These are phyloP conservation scores for Lydus trimaculatus DNA, from an alignment of 2,888 invertebrate species.

Conservation along the genomic window DNA sequence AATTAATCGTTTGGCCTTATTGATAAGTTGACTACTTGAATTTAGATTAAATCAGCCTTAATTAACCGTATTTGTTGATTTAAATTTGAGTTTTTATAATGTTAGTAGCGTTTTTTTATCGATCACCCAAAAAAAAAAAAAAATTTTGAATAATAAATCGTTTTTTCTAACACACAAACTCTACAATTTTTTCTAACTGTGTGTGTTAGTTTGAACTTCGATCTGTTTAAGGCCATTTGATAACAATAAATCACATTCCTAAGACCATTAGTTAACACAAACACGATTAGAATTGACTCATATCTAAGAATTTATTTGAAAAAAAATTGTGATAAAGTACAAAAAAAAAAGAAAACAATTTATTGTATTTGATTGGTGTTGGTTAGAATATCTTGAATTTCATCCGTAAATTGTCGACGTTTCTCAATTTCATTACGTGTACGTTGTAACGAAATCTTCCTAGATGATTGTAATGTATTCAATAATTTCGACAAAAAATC, in stretches of 20 bases:
- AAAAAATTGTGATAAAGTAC: not conserved
- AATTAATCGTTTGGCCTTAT: not conserved
- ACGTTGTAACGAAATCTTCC: not conserved
- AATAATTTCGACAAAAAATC: not conserved
- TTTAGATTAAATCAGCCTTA: not conserved
- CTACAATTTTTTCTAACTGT: too few relatives aligned
- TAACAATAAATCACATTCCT: not conserved
- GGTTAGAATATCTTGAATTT: slow-evolving; percentile 1
- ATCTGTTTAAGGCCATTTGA: not conserved
- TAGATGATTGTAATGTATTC: not conserved
- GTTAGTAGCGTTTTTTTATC: too few relatives aligned
- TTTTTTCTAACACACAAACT: too few relatives aligned
- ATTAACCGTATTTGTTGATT: too few relatives aligned
- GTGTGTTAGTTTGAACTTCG: not conserved
- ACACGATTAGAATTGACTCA: not conserved
- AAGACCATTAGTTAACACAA: not conserved
- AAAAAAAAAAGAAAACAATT: not conserved
- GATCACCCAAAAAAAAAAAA: too few relatives aligned
- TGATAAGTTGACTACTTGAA: not conserved
- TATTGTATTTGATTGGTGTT: not conserved
- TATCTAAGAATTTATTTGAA: not conserved
- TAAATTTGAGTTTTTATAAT: too few relatives aligned
- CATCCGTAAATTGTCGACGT: not conserved
- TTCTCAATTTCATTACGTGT: not conserved
- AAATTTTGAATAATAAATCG: too few relatives aligned